phyloP scores from a whole-genome alignment of 2,113 vertebrate species.

The Elanus axillaris region DNA sequence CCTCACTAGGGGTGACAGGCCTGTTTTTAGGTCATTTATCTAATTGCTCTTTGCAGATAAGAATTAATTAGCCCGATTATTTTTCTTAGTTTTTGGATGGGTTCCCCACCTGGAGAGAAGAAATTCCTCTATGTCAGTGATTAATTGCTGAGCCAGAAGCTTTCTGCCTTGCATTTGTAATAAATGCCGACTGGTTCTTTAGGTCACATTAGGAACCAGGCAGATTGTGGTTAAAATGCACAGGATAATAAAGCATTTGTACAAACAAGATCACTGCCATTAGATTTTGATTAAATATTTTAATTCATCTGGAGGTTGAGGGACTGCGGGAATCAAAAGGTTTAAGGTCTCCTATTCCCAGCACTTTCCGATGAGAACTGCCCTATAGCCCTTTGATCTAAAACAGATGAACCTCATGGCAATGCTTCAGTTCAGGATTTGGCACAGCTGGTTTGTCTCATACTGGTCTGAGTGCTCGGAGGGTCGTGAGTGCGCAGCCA shows the following conservation, averaged over 20 bases:
- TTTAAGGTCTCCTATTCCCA: conserved; percentile 5
- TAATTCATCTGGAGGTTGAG: conserved; percentile 65
- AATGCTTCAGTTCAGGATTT: background rate
- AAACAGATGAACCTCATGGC: conserved; percentile 35
- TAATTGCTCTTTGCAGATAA: conserved; percentile 99
- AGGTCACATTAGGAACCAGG: conserved; percentile 71
- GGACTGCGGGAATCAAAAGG: conserved; percentile 13
- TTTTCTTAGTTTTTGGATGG: conserved; percentile 91
- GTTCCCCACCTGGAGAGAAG: conserved; percentile 96
- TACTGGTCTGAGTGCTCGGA: background rate
- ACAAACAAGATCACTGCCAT: conserved; percentile 71
- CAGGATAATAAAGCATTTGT: conserved; percentile 69
- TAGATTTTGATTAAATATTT: conserved; percentile 78
- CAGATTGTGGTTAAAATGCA: conserved; percentile 66
- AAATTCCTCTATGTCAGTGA: conserved; percentile 93
- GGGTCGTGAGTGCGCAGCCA: background rate
- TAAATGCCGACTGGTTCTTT: conserved; percentile 74
- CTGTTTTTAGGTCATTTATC: conserved; percentile 88
- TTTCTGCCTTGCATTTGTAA: conserved; percentile 84
- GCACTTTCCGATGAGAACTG: background rate
- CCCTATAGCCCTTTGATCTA: conserved; percentile 1
- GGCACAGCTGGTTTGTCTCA: conserved; percentile 45
- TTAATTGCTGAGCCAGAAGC: conserved; percentile 92
- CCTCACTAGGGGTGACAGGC: conserved; percentile 91
- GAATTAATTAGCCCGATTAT: conserved; percentile 99